These are phyloP conservation scores for Nannobrachium achirus DNA, from an alignment of 2,113 vertebrate species.

Conservation along the genomic window DNA sequence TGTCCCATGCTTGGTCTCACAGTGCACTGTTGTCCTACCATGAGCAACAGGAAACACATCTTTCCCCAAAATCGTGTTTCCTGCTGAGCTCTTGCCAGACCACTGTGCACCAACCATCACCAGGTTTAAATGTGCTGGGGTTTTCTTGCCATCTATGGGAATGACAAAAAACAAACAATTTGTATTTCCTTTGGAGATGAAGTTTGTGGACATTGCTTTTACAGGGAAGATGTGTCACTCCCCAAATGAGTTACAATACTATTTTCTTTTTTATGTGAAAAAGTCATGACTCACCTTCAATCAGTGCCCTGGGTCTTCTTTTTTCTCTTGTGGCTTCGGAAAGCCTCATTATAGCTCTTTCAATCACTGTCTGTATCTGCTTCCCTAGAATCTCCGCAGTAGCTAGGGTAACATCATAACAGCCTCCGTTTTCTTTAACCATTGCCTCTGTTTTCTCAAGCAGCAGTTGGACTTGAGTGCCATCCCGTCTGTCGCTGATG, in stretches of 20 bases:
- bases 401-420: background rate
- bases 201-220: too few species aligned
- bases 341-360: background rate
- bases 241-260: too few species aligned
- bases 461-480: conserved; percentile 4
- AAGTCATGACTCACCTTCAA: background rate
- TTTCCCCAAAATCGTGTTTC: conserved; percentile 44
- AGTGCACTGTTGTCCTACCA: background rate
- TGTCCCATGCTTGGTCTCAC: conserved; percentile 4
- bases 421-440: background rate
- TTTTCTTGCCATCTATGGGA: too few species aligned
- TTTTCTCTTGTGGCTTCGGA: background rate
- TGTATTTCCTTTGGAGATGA: too few species aligned
- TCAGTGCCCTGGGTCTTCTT: background rate
- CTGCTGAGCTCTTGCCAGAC: conserved; percentile 27
- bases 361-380: background rate
- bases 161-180: too few species aligned
- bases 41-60: background rate
- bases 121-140: conserved; percentile 10
- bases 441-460: conserved; percentile 14
- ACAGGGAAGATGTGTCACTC: too few species aligned
- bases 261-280: too few species aligned
- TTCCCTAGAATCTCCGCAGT: background rate
- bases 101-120: conserved; percentile 9
- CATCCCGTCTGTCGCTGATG: background rate